Percentiles rank a stretch among this genome's conserved stretches.
These are phyloP conservation scores for Melanostigma gelatinosum DNA, from an alignment of 2,113 vertebrate genomes.

Conservation along the genomic window DNA sequence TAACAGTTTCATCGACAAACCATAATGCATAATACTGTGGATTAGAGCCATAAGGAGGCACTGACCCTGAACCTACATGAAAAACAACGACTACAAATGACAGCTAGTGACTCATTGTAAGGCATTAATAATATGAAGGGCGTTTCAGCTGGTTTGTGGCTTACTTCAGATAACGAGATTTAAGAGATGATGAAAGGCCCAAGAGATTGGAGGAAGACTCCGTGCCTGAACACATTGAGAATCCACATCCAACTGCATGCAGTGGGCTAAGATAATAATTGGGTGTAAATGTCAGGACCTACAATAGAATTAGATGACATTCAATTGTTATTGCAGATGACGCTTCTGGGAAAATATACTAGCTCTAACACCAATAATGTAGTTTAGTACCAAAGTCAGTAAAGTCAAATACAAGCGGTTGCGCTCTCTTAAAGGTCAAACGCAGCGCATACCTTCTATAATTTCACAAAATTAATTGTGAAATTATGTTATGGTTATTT, in stretches of 20 bases:
- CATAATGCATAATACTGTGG: not conserved
- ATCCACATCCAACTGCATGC: slow-evolving; percentile 9
- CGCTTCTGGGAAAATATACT: not conserved
- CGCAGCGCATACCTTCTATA: not conserved
- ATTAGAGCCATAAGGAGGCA: not conserved
- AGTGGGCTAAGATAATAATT: slow-evolving; percentile 38
- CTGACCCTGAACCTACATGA: slow-evolving; percentile 24
- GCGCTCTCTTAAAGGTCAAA: not conserved
- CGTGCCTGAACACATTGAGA: slow-evolving; percentile 13
- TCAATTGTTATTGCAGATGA: slow-evolving; percentile 16
- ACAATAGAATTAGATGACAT: slow-evolving; percentile 7
- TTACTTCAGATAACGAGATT: slow-evolving; percentile 45
- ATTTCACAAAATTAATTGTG: not conserved
- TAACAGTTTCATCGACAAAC: not conserved
- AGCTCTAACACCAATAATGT: slow-evolving; percentile 4
- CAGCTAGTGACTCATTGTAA: slow-evolving; percentile 29
- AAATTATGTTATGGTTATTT: not conserved
- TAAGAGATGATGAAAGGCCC: slow-evolving; percentile 42
- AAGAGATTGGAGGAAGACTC: slow-evolving; percentile 33
- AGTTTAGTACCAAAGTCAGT: not conserved
- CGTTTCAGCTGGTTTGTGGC: slow-evolving; percentile 30
- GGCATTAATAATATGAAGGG: slow-evolving; percentile 28
- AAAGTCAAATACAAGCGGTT: not conserved
- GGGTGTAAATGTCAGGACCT: slow-evolving; percentile 22
- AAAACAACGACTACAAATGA: slow-evolving; percentile 13